These are phyloP conservation scores for Callyntrura sp. DNA, from an alignment of 2,888 invertebrate genomes.

Conservation along the genomic window DNA sequence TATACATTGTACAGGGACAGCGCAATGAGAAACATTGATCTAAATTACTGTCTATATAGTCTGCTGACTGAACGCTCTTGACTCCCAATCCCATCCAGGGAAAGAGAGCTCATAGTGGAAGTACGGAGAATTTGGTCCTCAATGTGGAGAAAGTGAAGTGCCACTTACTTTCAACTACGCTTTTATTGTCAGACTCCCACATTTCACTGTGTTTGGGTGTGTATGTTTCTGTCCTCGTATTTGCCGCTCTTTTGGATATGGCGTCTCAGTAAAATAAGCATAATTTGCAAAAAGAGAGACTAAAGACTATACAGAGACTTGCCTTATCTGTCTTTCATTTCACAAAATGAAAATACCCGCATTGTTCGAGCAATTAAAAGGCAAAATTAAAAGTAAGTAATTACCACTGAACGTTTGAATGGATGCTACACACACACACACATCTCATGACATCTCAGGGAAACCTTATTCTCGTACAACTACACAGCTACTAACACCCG, in stretches of 20 bases:
- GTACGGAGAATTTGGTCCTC: neutral
- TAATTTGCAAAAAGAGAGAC: too few species aligned
- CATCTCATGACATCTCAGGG: neutral
- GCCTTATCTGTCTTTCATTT: too few species aligned
- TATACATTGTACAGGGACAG: neutral
- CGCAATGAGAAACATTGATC: too few species aligned
- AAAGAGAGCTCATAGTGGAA: neutral
- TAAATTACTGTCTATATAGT: slow-evolving; percentile 19
- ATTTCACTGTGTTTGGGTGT: too few species aligned
- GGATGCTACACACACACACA: neutral
- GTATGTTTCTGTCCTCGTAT: too few species aligned
- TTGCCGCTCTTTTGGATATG: too few species aligned
- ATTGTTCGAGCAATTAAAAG: slow-evolving; percentile 19
- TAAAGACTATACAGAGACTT: too few species aligned
- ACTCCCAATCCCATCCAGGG: slow-evolving; percentile 18
- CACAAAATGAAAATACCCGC: too few species aligned
- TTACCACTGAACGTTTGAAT: neutral
- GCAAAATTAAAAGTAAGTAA: slow-evolving; percentile 17
- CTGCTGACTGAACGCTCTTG: slow-evolving; percentile 20
- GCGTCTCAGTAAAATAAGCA: too few species aligned
- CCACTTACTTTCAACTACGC: slow-evolving; percentile 39
- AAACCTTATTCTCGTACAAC: too few species aligned
- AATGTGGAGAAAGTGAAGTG: slow-evolving; percentile 30
- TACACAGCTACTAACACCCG: too few species aligned
- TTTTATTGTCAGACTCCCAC: neutral